Conservation (phyloP, 2,113 vertebrate species). For the Corynorhinus townsendii region DNA sequence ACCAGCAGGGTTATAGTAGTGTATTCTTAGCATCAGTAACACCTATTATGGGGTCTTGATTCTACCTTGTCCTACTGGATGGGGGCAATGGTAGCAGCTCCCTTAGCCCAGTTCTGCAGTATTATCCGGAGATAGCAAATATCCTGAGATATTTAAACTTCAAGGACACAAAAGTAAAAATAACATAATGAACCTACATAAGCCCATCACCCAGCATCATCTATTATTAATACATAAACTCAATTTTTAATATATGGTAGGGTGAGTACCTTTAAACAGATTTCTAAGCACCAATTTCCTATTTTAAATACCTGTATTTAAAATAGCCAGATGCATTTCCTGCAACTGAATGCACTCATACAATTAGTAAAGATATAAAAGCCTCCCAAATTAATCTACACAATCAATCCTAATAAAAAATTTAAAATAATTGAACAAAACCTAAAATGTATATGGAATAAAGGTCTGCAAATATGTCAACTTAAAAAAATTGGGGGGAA, state of each 20-base stretch:
- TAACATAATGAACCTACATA: neutral
- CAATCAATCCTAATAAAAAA: neutral
- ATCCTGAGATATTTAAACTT: neutral
- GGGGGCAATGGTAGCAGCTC: neutral
- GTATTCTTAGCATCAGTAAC: neutral
- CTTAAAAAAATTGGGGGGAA: neutral
- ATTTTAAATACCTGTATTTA: neutral
- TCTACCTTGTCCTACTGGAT: neutral
- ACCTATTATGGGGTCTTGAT: neutral
- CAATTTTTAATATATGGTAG: too few relatives aligned
- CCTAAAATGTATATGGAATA: neutral
- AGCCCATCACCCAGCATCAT: too few relatives aligned
- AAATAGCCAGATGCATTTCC: slow-evolving; percentile 9
- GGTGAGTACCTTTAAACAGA: neutral
- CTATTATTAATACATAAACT: too few relatives aligned
- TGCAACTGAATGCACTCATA: neutral
- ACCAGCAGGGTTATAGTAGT: neutral
- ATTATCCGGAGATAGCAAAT: neutral
- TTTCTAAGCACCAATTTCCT: neutral
- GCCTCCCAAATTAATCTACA: neutral
- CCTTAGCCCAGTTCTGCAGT: neutral
- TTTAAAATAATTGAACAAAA: slow-evolving; percentile 14
- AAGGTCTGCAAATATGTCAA: neutral
- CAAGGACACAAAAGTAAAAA: neutral
- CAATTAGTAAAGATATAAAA: neutral